Base-by-base conservation (phyloP, 2,888 invertebrate genomes). In the Heteromurus nitidus region DNA sequence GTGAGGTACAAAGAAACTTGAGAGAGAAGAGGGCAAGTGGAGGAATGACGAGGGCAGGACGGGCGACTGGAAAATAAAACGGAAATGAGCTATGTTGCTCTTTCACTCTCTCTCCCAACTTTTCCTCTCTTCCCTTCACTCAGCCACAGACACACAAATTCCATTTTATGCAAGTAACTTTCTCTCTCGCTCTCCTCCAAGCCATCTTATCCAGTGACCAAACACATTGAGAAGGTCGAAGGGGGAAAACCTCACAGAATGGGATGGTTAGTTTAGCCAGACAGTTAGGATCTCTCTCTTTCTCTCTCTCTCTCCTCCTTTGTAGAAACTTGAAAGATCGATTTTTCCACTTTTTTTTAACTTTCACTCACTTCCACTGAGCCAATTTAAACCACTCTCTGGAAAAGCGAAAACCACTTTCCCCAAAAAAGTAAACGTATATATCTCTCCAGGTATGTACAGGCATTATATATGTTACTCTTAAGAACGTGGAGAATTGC, bases 211-310 rank as follows among this genome's bases (percentile, higher is more conserved):
- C 50, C 50, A 50, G 50, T 20, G 50, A 20, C n/a, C n/a, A 50
- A 20, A n/a, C 50, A 50, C 9, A 9, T 13, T 13, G 36, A 50
- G 20, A 20, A 50, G 22, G 20, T 20, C 50, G 36, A 9, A 9
- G 20, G 20, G n/a, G 22, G 20, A 18, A 50, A 50, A 50, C 50
- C 50, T 50, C 50, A 50, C 18, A 20, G 20, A 50, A 50, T 50
- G 50, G 50, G 50, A 50, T 50, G 20, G 50, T 50, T 50, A 50
- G 50, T 44, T 44, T 44, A 44, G 44, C n/a, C 13, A 44, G n/a
- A n/a, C n/a, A n/a, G n/a, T n/a, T n/a, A 44, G 44, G 13, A 44
- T n/a, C n/a, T n/a, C n/a, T n/a, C n/a, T n/a, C n/a, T n/a, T n/a
- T n/a, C n/a, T n/a, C n/a, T n/a, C n/a, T 44, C 44, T n/a, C n/a